Evolutionary conservation across 1,140 invertebrate species (phyloP).

Genomic region (Cydia strobilella): DNA sequence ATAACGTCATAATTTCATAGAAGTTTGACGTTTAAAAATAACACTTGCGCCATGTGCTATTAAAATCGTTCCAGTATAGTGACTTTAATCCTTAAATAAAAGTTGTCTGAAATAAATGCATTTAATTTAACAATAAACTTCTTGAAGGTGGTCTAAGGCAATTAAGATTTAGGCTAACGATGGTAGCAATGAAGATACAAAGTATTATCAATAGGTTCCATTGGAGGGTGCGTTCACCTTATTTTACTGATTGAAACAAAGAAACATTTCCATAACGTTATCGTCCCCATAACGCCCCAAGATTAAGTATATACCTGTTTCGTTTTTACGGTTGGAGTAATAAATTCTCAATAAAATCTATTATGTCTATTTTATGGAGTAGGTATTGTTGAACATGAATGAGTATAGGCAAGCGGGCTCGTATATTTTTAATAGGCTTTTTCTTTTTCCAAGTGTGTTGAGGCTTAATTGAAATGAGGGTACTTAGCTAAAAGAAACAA

Average conservation of each 20-base stretch:
- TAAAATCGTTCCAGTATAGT: too few species aligned
- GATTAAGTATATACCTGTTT: slow-evolving; percentile 23
- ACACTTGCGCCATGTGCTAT: too few species aligned
- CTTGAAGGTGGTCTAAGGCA: too few species aligned
- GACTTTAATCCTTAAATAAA: too few species aligned
- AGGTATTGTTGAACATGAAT: slow-evolving; percentile 21
- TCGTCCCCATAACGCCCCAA: slow-evolving; percentile 7
- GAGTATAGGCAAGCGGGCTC: slow-evolving; percentile 4
- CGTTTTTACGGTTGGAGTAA: slow-evolving; percentile 39
- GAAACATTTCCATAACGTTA: not conserved
- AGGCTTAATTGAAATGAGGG: slow-evolving; percentile 6
- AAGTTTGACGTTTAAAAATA: too few species aligned
- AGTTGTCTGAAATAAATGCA: too few species aligned
- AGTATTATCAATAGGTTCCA: too few species aligned
- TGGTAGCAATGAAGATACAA: too few species aligned
- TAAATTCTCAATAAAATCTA: slow-evolving; percentile 45
- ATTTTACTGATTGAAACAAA: slow-evolving; percentile 31
- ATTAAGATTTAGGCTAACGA: too few species aligned
- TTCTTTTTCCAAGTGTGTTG: slow-evolving; percentile 4
- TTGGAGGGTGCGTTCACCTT: not conserved
- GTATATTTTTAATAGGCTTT: slow-evolving; percentile 3
- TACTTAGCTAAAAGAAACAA: not conserved
- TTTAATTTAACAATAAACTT: too few species aligned
- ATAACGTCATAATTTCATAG: too few species aligned
- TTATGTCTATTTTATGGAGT: slow-evolving; percentile 40